Evolutionary conservation across 2,797 vertebrate species (phyloP).

Genomic region (Echiichthys vipera): DNA sequence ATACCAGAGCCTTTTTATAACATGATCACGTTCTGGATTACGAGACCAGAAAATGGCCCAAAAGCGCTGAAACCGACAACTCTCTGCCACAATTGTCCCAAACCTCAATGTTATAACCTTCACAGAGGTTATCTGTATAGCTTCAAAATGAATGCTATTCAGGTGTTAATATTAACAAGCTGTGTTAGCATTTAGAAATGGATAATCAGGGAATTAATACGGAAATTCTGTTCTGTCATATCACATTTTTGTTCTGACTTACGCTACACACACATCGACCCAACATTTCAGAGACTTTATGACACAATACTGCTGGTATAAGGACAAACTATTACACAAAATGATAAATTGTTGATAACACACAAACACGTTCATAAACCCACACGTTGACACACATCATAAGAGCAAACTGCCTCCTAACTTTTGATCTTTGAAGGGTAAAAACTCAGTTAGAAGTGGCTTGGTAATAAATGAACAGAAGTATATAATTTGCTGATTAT

Average conservation of each 20-base stretch:
- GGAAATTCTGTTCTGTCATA: neutral
- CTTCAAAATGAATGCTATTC: neutral
- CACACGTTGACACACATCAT: slow-evolving; percentile 20
- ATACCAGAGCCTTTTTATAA: neutral
- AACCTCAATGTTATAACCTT: neutral
- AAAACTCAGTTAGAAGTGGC: slow-evolving; percentile 76
- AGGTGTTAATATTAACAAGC: neutral
- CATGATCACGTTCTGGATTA: neutral
- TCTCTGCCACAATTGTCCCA: neutral
- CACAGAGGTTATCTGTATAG: neutral
- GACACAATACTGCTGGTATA: neutral
- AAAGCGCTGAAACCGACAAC: neutral
- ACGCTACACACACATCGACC: neutral
- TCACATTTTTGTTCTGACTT: neutral
- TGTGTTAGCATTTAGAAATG: neutral
- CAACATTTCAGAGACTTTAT: slow-evolving; percentile 8
- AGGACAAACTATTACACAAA: slow-evolving; percentile 29
- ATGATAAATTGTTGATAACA: slow-evolving; percentile 26
- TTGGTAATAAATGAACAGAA: slow-evolving; percentile 80
- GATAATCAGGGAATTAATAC: neutral
- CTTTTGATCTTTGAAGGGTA: slow-evolving; percentile 80
- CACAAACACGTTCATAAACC: slow-evolving; percentile 21
- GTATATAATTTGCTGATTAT: slow-evolving; percentile 87
- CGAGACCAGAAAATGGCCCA: neutral
- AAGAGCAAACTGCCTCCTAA: slow-evolving; percentile 58